Evolutionary conservation across 2,888 invertebrate species (phyloP), one percentile per base, ranked within the genome.

Genomic region (Eupeodes latifasciatus): DNA sequence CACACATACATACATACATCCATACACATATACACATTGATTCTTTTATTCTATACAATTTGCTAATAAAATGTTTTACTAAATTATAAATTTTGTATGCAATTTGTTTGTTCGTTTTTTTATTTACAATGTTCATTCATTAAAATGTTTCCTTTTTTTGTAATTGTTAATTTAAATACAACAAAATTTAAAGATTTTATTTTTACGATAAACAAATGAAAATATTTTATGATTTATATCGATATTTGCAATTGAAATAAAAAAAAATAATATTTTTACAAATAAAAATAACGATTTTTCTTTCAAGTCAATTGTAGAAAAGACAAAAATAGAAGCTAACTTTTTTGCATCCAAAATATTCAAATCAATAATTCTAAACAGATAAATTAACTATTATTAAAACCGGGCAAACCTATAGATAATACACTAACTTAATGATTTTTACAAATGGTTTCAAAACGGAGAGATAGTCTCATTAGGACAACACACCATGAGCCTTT

Each of bases 251-350:
- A 86, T 82, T 27, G 79, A 86, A 86, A 86, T 76, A 44, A 27
- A 64, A 67, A 81, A 61, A 81, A 61, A 77, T 49, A 1, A 81
- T 85, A 85, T 85, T 81, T 86, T 86, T 86, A 82, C 85, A 81
- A 75, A 27, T 27, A 27, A 27, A 75, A 81, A 79, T 19, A 69
- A 27, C 5, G 12, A 55, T 40, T n/a, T 66, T 66, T 1, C 4
- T 66, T 57, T 16, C 6, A 51, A 40, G 4, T 71, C 1, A 4
- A 11, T 47, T 47, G 1, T 12, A 47, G 47, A 4, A 4, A 4
- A 47, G 11, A 3, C 47, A 47, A 47, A 27, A 27, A 1, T 27
- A 3, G 27, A 27, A 27, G 2, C 3, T 27, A 27, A 27, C 27
- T 27, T 27, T 27, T 27, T 1, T 27, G 27, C 27, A 27, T 27